phyloP scores from a whole-genome alignment of 2,888 invertebrate genomes.

The Molorchus minor region DNA sequence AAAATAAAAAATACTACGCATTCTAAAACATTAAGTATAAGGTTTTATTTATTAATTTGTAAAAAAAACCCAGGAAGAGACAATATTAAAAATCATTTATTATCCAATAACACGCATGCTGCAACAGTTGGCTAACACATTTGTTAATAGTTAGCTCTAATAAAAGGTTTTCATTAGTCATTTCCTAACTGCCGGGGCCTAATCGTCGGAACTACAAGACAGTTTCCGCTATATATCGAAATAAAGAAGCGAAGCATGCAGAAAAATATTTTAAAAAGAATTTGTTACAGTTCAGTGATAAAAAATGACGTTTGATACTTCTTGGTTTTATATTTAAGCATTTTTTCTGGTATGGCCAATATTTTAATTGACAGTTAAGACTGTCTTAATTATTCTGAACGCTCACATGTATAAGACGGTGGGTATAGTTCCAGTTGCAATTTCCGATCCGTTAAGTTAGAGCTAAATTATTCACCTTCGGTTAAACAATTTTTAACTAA shows the following conservation, averaged over 20 bases:
- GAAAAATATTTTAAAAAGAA: not conserved
- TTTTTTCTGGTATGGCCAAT: too few species aligned
- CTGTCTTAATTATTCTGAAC: too few species aligned
- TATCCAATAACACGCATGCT: not conserved
- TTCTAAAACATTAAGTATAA: not conserved
- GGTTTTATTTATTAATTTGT: not conserved
- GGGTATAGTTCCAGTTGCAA: too few species aligned
- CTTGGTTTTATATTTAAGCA: too few species aligned
- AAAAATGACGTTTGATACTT: too few species aligned
- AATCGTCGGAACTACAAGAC: constrained; percentile 39
- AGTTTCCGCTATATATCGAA: constrained; percentile 35
- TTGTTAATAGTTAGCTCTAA: constrained; percentile 39
- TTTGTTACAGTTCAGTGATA: not conserved
- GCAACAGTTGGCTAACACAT: constrained; percentile 41
- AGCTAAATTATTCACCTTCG: too few species aligned
- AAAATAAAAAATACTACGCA: not conserved
- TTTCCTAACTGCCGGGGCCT: constrained; percentile 43
- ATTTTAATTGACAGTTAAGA: too few species aligned
- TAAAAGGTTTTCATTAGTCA: constrained; percentile 44
- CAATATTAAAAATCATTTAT: constrained; percentile 17
- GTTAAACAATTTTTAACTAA: too few species aligned
- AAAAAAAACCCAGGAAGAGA: constrained; percentile 14
- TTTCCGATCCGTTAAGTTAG: too few species aligned
- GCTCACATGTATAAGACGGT: too few species aligned
- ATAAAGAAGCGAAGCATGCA: constrained; percentile 11